These are phyloP conservation scores for Cassiopea andromeda DNA, from an alignment of 30 jellyfish, hydroid and myxozoan genomes.

Conservation along the genomic window DNA sequence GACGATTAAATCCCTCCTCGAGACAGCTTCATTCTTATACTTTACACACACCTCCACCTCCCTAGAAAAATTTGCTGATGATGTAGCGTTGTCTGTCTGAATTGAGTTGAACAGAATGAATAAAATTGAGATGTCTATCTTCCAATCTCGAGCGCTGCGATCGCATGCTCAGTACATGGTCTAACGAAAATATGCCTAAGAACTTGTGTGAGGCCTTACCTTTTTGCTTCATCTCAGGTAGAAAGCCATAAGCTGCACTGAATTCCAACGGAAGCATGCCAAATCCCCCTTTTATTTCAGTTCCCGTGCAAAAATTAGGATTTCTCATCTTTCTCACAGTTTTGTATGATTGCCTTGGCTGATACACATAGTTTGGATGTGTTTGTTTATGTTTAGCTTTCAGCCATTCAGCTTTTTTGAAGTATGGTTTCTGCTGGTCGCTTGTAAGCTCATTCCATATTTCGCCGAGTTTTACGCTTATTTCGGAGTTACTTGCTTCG, in stretches of 20 bases:
- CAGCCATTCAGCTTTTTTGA: slow-evolving; percentile 68
- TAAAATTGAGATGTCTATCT: too few relatives aligned
- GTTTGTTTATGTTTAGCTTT: slow-evolving; percentile 63
- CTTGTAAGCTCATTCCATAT: slow-evolving; percentile 77
- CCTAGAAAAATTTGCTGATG: too few relatives aligned
- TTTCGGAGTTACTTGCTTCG: slow-evolving; percentile 82
- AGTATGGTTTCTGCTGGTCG: slow-evolving; percentile 75
- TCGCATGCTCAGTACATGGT: too few relatives aligned
- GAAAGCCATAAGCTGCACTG: slow-evolving; percentile 47
- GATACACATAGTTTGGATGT: slow-evolving; percentile 73
- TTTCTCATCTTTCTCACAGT: slow-evolving; percentile 7
- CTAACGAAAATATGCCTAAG: not conserved
- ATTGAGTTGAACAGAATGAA: too few relatives aligned
- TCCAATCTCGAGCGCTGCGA: too few relatives aligned
- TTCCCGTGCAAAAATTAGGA: slow-evolving; percentile 1
- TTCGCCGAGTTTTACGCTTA: slow-evolving; percentile 83
- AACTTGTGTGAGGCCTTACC: slow-evolving; percentile 1
- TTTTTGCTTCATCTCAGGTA: slow-evolving; percentile 3
- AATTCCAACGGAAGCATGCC: slow-evolving; percentile 35
- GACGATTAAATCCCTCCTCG: too few relatives aligned
- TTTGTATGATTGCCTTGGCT: slow-evolving; percentile 54
- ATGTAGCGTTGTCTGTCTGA: too few relatives aligned
- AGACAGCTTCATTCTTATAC: too few relatives aligned
- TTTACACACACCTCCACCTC: too few relatives aligned
- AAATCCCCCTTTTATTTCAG: not conserved